Evolutionary conservation across 2,888 invertebrate genomes (phyloP).

Genomic region (Eupithecia inturbata): DNA sequence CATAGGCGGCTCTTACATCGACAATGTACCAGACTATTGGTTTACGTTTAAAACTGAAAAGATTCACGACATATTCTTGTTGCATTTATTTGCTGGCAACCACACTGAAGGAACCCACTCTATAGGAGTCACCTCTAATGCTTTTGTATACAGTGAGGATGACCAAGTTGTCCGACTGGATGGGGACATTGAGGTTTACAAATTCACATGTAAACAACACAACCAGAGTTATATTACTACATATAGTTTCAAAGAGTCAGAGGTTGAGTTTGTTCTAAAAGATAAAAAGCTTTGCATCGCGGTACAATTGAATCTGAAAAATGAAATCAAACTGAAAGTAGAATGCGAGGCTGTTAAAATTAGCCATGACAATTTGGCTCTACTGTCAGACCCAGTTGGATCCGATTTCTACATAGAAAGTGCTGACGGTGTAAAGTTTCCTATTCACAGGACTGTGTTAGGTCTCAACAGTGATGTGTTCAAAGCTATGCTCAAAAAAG

Average conservation of each 20-base stretch:
- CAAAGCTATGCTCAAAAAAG: constrained; percentile 76
- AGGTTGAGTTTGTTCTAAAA: constrained; percentile 64
- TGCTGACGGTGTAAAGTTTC: constrained; percentile 66
- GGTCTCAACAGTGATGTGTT: constrained; percentile 74
- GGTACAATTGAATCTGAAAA: constrained; percentile 34
- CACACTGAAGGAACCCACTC: constrained; percentile 57
- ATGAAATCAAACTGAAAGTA: constrained; percentile 6
- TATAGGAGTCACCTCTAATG: constrained; percentile 58
- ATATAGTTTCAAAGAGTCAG: constrained; percentile 64
- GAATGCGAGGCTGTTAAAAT: constrained; percentile 47
- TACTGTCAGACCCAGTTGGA: constrained; percentile 66
- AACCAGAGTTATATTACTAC: constrained; percentile 61
- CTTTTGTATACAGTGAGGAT: constrained; percentile 61
- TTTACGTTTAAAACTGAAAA: constrained; percentile 68
- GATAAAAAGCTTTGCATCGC: constrained; percentile 64
- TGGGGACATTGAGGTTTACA: constrained; percentile 10
- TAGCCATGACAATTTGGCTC: constrained; percentile 63
- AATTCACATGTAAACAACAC: constrained; percentile 17
- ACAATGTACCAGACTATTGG: constrained; percentile 68
- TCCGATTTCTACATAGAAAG: constrained; percentile 75
- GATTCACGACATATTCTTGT: constrained; percentile 60
- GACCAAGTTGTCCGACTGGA: constrained; percentile 46
- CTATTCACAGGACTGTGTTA: constrained; percentile 68
- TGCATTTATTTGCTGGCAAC: constrained; percentile 70
- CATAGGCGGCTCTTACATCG: constrained; percentile 71